Evolutionary conservation across 2,113 vertebrate genomes (phyloP).

Genomic region (Isichthys henryi): DNA sequence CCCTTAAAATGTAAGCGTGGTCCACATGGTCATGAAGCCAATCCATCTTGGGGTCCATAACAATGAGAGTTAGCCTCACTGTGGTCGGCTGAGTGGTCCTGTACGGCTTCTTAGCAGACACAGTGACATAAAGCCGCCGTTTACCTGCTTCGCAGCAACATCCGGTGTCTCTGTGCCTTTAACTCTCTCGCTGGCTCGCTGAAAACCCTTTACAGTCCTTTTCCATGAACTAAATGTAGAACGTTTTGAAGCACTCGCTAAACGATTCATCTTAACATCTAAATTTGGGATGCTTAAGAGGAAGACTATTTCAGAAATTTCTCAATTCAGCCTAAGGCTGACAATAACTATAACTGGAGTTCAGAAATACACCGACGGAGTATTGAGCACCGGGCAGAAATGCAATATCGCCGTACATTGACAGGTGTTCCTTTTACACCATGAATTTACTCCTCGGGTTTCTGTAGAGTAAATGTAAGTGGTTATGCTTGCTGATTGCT

Average conservation of each 20-base stretch:
- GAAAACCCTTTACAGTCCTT: background rate
- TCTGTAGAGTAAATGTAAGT: background rate
- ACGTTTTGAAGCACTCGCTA: background rate
- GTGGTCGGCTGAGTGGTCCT: background rate
- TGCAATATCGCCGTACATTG: background rate
- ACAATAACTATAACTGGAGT: background rate
- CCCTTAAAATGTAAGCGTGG: background rate
- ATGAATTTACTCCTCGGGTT: background rate
- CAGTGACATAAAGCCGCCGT: background rate
- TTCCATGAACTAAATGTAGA: background rate
- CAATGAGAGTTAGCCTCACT: background rate
- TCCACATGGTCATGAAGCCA: background rate
- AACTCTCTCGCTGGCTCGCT: background rate
- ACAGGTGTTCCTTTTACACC: background rate
- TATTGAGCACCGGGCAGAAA: background rate
- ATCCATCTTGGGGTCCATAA: background rate
- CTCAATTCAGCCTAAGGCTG: background rate
- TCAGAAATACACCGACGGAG: background rate
- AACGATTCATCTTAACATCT: slow-evolving; percentile 4
- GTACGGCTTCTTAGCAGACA: background rate
- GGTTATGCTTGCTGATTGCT: background rate
- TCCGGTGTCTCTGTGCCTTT: background rate
- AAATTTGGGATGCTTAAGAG: background rate
- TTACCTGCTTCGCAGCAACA: background rate
- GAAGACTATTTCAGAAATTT: background rate